Evolutionary conservation across 2,113 vertebrate species (phyloP).

Genomic region (Eptesicus fuscus): DNA sequence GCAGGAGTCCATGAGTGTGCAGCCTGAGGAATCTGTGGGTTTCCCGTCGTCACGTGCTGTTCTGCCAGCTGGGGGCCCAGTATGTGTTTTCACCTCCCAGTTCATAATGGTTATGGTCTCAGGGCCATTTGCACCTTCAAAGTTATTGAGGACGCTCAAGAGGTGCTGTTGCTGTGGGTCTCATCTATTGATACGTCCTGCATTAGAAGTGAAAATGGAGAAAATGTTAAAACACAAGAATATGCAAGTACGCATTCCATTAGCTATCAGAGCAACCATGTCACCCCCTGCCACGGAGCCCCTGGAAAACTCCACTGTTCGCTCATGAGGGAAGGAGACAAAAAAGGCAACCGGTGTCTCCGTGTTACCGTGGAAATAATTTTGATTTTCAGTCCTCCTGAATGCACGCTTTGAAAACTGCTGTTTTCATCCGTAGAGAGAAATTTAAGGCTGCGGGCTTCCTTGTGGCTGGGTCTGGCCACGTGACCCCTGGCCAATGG

Average conservation of each 20-base stretch:
- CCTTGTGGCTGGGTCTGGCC: background rate
- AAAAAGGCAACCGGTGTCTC: accelerated
- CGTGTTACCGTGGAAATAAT: background rate
- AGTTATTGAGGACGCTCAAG: background rate
- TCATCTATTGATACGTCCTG: background rate
- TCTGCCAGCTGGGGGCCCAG: background rate
- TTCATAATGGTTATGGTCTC: background rate
- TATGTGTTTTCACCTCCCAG: background rate
- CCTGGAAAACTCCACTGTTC: background rate
- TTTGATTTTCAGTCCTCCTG: background rate
- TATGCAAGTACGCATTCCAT: accelerated
- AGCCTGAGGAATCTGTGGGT: background rate
- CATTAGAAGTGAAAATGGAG: background rate
- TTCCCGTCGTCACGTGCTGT: accelerated
- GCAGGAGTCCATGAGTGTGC: accelerated
- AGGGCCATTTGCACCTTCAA: background rate
- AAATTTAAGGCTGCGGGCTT: too few species aligned
- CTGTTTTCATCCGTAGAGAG: too few species aligned
- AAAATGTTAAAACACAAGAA: accelerated
- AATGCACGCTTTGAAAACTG: background rate
- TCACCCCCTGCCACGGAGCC: accelerated
- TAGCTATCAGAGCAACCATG: accelerated
- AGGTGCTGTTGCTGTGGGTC: background rate
- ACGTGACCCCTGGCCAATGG: accelerated
- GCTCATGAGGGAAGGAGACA: background rate